A percentile compares a stretch with the other conserved stretches of the same genome.
These are phyloP conservation scores for Musca domestica DNA, from an alignment of 1,140 invertebrate species.

Conservation along the genomic window DNA sequence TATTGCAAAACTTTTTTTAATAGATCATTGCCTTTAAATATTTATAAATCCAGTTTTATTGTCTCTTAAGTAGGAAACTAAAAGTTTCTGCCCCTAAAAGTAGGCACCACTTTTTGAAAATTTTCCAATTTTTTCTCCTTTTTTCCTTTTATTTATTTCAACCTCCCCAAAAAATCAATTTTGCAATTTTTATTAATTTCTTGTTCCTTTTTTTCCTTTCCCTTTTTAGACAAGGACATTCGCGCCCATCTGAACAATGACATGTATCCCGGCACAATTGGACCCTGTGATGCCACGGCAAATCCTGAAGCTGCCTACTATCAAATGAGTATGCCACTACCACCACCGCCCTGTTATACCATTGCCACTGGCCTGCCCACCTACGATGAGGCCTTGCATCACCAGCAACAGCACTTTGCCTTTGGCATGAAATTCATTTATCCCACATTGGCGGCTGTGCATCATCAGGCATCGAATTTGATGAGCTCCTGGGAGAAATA, in stretches of 20 bases:
- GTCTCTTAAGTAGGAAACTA: too few species aligned
- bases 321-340: constrained; percentile 55
- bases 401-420: constrained; percentile 49
- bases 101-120: not conserved
- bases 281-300: constrained; percentile 19
- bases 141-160: not conserved
- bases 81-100: not conserved
- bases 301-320: constrained; percentile 37
- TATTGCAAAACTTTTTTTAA: too few species aligned
- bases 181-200: constrained; percentile 2
- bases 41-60: too few species aligned
- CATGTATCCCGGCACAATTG: constrained; percentile 24
- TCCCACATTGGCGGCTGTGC: constrained; percentile 47
- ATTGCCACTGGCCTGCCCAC: constrained; percentile 61
- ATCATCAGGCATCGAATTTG: constrained; percentile 45
- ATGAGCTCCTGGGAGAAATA: constrained; percentile 42
- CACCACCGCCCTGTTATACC: constrained; percentile 57
- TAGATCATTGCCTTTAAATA: too few species aligned
- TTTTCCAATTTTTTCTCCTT: not conserved
- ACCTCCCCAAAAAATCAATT: constrained; percentile 1
- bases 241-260: constrained; percentile 43
- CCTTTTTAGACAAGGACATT: constrained; percentile 52
- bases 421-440: constrained; percentile 53
- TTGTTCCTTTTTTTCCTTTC: constrained; percentile 18
- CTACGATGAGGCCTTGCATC: constrained; percentile 60